Conservation (phyloP, 2,113 vertebrate species). For the Uropsilus gracilis region DNA sequence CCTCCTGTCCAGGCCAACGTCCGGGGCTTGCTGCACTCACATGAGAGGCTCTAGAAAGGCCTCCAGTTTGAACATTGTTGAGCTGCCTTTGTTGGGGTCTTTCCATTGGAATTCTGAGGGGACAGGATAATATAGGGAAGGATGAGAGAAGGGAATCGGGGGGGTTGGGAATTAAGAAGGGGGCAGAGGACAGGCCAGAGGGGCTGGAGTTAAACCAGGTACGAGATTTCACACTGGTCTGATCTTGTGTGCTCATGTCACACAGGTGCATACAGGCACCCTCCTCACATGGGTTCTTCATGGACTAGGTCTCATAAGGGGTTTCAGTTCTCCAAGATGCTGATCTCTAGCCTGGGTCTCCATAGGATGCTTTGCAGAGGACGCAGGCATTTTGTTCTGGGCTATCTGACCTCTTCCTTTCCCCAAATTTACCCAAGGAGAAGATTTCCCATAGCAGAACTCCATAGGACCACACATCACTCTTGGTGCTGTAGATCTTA, state of each 20-base stretch:
- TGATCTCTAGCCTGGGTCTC: neutral
- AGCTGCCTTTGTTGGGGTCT: neutral
- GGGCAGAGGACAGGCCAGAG: neutral
- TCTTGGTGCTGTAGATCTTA: slow-evolving; percentile 97
- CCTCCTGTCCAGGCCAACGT: rapidly evolving
- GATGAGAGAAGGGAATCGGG: neutral
- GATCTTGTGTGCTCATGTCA: rapidly evolving
- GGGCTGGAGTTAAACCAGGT: too few species aligned
- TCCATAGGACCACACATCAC: slow-evolving; percentile 97
- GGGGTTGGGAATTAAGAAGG: neutral
- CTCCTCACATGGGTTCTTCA: rapidly evolving
- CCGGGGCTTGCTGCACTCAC: too few species aligned
- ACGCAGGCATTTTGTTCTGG: neutral
- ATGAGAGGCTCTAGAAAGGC: neutral
- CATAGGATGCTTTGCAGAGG: neutral
- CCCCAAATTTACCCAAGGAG: slow-evolving; percentile 90
- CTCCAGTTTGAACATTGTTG: neutral
- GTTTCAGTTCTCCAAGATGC: neutral
- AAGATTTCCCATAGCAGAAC: slow-evolving; percentile 99
- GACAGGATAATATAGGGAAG: rapidly evolving
- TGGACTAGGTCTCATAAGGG: rapidly evolving
- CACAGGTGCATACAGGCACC: rapidly evolving
- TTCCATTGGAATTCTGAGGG: neutral
- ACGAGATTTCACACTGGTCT: neutral
- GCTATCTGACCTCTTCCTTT: neutral